A percentile compares a stretch with the other conserved stretches of the same genome.
Evolutionary conservation across 2,888 invertebrate genomes (phyloP).

Genomic region (Odontocerum albicorne): DNA sequence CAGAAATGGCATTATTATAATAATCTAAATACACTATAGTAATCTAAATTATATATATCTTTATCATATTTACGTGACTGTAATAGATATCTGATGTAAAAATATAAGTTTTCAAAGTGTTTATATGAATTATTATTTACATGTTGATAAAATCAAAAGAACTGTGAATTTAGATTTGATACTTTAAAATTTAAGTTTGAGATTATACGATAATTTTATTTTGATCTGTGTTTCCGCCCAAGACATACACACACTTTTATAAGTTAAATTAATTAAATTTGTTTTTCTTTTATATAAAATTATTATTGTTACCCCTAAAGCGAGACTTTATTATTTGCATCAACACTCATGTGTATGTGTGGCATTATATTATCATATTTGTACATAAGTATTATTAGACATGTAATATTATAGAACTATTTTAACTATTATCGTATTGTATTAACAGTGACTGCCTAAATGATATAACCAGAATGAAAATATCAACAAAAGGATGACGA

Average conservation of each 20-base stretch:
- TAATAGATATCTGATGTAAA: constrained; percentile 32
- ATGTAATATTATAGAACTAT: constrained; percentile 35
- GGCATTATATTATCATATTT: constrained; percentile 34
- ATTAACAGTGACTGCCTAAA: constrained; percentile 38
- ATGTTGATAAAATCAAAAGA: constrained; percentile 31
- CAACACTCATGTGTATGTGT: constrained; percentile 33
- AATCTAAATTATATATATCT: constrained; percentile 22
- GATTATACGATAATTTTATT: constrained; percentile 28
- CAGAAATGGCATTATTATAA: constrained; percentile 21
- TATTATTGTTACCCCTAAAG: constrained; percentile 34
- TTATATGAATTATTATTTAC: constrained; percentile 27
- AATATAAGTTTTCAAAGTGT: constrained; percentile 28
- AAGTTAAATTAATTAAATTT: constrained; percentile 20
- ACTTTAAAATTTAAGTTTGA: constrained; percentile 32
- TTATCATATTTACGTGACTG: constrained; percentile 29
- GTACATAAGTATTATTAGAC: constrained; percentile 35
- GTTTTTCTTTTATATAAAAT: constrained; percentile 26
- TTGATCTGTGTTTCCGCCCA: constrained; percentile 29
- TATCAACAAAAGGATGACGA: constrained; percentile 41
- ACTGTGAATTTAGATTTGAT: constrained; percentile 34
- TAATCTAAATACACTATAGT: constrained; percentile 24
- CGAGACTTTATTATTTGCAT: constrained; percentile 34
- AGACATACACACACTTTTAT: constrained; percentile 19
- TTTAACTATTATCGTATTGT: constrained; percentile 36
- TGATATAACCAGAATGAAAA: constrained; percentile 38